Evolutionary conservation across 2,888 invertebrate genomes (phyloP).

Genomic region (Amblyteles armatorius): DNA sequence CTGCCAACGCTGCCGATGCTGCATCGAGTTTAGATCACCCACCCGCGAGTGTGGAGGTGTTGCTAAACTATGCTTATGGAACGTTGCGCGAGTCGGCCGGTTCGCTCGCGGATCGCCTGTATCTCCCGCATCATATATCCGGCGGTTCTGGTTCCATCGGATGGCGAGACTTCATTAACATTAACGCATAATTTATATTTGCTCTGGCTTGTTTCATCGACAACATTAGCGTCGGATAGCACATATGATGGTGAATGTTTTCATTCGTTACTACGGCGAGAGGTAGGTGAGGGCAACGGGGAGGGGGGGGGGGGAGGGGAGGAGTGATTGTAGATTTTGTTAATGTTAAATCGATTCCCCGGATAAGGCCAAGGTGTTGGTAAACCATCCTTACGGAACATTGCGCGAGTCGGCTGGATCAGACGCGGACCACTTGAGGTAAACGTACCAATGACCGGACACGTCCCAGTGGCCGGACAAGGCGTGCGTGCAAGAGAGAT

Average conservation of each 20-base stretch:
- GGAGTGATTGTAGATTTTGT: too few species aligned
- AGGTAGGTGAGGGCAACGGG: too few species aligned
- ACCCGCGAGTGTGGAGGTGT: conserved; percentile 22
- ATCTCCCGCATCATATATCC: neutral
- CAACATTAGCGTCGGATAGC: neutral
- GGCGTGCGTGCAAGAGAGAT: too few species aligned
- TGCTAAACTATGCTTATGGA: conserved; percentile 33
- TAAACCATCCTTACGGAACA: conserved; percentile 31
- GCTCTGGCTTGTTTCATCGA: conserved; percentile 1
- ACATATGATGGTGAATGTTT: neutral
- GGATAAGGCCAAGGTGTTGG: neutral
- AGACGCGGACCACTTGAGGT: neutral
- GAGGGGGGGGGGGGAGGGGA: too few species aligned
- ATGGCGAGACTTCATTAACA: conserved; percentile 12
- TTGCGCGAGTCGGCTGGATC: neutral
- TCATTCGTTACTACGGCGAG: neutral
- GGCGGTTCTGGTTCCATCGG: neutral
- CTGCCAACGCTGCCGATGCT: conserved; percentile 7
- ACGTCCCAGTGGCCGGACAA: too few species aligned
- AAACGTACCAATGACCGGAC: too few species aligned
- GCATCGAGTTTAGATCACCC: conserved; percentile 50
- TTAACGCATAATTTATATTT: neutral
- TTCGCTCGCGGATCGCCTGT: neutral
- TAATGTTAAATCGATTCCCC: too few species aligned
- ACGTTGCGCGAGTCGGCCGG: neutral